A percentile compares a stretch with the other conserved stretches of the same genome.
Evolutionary conservation across 2,888 invertebrate genomes (phyloP).

Genomic region (Callimorpha dominula): DNA sequence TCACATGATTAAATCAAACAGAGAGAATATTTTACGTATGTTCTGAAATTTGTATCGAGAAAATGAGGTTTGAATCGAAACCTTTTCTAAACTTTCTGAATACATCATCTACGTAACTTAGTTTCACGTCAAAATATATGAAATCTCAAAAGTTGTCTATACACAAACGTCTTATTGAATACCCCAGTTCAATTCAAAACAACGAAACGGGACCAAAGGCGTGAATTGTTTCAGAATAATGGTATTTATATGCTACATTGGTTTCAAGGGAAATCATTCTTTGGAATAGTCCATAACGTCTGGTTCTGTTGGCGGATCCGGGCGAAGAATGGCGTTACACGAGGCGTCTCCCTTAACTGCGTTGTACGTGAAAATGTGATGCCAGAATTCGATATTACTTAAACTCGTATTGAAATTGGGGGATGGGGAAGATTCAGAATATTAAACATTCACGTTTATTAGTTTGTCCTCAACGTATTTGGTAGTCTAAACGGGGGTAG

Average conservation of each 20-base stretch:
- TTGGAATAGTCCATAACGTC: slow-evolving; percentile 78
- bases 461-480: slow-evolving; percentile 84
- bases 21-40: slow-evolving; percentile 6
- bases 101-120: slow-evolving; percentile 44
- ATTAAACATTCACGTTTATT: slow-evolving; percentile 87
- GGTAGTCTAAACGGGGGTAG: slow-evolving; percentile 82
- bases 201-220: slow-evolving; percentile 71
- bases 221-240: slow-evolving; percentile 85
- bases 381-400: slow-evolving; percentile 63
- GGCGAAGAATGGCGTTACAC: slow-evolving; percentile 57
- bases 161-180: slow-evolving; percentile 53
- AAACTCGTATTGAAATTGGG: slow-evolving; percentile 80
- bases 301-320: slow-evolving; percentile 57
- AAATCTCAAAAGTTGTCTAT: slow-evolving; percentile 51
- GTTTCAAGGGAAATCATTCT: slow-evolving; percentile 86
- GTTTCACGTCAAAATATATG: slow-evolving; percentile 40
- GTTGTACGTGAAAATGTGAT: slow-evolving; percentile 60
- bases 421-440: slow-evolving; percentile 77
- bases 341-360: slow-evolving; percentile 58
- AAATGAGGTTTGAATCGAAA: slow-evolving; percentile 25
- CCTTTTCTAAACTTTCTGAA: slow-evolving; percentile 40
- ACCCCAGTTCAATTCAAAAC: slow-evolving; percentile 62
- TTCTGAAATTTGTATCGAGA: slow-evolving; percentile 10
- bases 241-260: slow-evolving; percentile 86
- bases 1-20: slow-evolving; percentile 7